A percentile compares a stretch with the other conserved stretches of the same genome.
Conservation (phyloP, 2,797 vertebrate genomes). For the Pyrocephalus nanus region DNA sequence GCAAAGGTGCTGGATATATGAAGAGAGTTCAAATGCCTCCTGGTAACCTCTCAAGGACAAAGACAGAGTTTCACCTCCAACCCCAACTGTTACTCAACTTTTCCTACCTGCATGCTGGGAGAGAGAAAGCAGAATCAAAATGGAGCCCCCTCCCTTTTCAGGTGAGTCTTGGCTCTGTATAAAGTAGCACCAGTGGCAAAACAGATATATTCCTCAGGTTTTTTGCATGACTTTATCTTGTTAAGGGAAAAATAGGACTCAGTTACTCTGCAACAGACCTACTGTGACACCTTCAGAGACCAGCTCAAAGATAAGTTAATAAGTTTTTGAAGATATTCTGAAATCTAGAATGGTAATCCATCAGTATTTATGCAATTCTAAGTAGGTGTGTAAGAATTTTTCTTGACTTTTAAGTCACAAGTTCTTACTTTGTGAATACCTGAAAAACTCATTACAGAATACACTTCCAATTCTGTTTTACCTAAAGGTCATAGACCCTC, state of each 20-base stretch:
- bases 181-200: not conserved
- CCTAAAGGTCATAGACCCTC: not conserved
- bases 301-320: not conserved
- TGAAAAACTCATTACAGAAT: not conserved
- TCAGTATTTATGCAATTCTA: not conserved
- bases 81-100: not conserved
- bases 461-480: not conserved
- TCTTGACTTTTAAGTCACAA: not conserved
- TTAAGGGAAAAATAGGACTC: not conserved
- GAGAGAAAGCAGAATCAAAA: not conserved
- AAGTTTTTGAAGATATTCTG: not conserved
- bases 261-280: not conserved
- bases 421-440: not conserved
- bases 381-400: not conserved
- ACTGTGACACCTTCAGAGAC: not conserved
- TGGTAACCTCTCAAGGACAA: not conserved
- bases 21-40: not conserved
- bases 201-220: not conserved
- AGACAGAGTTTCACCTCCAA: not conserved
- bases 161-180: not conserved
- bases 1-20: not conserved
- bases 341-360: not conserved
- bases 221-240: not conserved
- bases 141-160: not conserved
- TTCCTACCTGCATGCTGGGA: not conserved